Conservation (phyloP, 2,888 invertebrate genomes). For the Bembecia ichneumoniformis region DNA sequence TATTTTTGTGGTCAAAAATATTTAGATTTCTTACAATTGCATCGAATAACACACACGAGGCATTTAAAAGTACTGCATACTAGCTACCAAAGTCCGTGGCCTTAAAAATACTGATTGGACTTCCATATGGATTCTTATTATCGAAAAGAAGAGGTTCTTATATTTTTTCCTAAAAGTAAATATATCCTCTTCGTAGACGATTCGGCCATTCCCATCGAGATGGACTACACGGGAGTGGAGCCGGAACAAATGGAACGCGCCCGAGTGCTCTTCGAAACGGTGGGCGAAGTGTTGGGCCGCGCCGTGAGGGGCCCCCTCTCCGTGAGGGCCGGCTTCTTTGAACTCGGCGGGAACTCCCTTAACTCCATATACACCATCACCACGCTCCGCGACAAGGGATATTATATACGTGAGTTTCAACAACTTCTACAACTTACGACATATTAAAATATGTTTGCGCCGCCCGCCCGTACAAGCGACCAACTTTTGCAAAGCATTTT, state of each 20-base stretch:
- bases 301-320: slow-evolving; percentile 74
- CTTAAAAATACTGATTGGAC: too few relatives aligned
- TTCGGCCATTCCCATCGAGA: slow-evolving; percentile 70
- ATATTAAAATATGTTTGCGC: too few relatives aligned
- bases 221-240: slow-evolving; percentile 77
- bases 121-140: too few relatives aligned
- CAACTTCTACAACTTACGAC: too few relatives aligned
- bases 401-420: slow-evolving; percentile 75
- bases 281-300: slow-evolving; percentile 79
- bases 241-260: slow-evolving; percentile 74
- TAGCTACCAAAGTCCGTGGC: too few relatives aligned
- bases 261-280: slow-evolving; percentile 79
- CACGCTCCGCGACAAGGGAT: slow-evolving; percentile 81
- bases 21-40: too few relatives aligned
- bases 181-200: slow-evolving; percentile 43
- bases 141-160: too few relatives aligned
- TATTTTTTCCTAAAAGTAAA: not conserved
- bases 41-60: too few relatives aligned
- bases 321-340: slow-evolving; percentile 82
- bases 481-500: too few relatives aligned
- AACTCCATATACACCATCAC: slow-evolving; percentile 89
- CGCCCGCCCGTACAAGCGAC: too few relatives aligned
- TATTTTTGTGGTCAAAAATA: too few relatives aligned
- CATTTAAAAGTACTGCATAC: too few relatives aligned
- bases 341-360: slow-evolving; percentile 88